phyloP scores from a whole-genome alignment of 1,140 invertebrate species.

The Drosophila arizonae region DNA sequence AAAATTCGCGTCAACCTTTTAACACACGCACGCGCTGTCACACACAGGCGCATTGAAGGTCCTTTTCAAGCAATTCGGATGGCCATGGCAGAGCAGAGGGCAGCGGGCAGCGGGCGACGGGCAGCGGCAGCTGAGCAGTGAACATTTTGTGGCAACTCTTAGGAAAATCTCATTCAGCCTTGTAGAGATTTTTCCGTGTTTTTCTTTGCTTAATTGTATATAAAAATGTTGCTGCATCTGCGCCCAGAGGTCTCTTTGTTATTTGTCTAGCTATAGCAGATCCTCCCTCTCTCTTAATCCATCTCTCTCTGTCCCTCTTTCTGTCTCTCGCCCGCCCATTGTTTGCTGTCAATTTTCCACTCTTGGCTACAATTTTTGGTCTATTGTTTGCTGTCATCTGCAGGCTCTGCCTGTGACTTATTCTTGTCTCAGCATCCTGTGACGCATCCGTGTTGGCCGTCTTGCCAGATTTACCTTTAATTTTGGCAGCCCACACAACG shows the following conservation, averaged over 20 bases:
- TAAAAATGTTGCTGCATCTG: constrained; percentile 29
- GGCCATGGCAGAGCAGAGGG: constrained; percentile 55
- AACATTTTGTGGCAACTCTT: constrained; percentile 49
- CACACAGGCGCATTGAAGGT: constrained; percentile 59
- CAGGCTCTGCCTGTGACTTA: constrained; percentile 34
- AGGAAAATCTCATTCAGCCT: constrained; percentile 66
- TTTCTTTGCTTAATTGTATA: constrained; percentile 59
- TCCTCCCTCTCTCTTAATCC: constrained; percentile 35
- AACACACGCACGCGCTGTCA: constrained; percentile 46
- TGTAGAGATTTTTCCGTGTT: constrained; percentile 68
- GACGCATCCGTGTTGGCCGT: constrained; percentile 18
- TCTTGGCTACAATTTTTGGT: constrained; percentile 66
- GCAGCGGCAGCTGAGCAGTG: not conserved
- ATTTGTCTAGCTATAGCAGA: constrained; percentile 43
- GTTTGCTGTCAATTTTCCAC: constrained; percentile 76
- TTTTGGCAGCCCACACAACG: constrained; percentile 28
- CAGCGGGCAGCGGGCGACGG: not conserved
- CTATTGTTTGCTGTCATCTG: constrained; percentile 77
- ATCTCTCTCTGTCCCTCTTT: constrained; percentile 12
- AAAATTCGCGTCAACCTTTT: constrained; percentile 73
- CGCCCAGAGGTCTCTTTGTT: constrained; percentile 33
- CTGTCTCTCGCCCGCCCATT: constrained; percentile 40
- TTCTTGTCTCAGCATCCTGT: constrained; percentile 32
- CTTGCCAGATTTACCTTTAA: constrained; percentile 14
- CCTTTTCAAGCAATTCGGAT: constrained; percentile 68